Base-by-base conservation (phyloP, 1,140 invertebrate genomes). In the Elysia chlorotica region DNA sequence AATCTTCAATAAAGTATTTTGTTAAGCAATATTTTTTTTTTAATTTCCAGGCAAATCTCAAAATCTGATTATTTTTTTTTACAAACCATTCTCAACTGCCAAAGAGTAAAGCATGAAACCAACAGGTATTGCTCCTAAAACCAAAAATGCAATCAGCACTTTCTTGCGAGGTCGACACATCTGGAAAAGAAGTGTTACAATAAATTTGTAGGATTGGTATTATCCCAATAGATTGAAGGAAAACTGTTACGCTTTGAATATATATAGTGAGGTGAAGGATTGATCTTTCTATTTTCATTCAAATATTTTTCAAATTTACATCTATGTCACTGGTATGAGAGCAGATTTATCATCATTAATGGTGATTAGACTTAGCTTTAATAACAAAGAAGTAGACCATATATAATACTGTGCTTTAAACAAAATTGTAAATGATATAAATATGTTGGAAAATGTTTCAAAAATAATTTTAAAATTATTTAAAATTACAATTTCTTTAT, bases 111-210 rank as follows among this genome's bases (percentile, higher is more conserved):
- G 19, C 72, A 81, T 76, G 28, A 76, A 72, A 28, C 71, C 59
- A 10, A 81, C 75, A 23, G 78, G 78, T 41, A 81, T 33, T 23
- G 76, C 76, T 14, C 74, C 74, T 19, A 74, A 36, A 17, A 72
- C 65, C 28, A 81, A 31, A 37, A 80, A 66, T 35, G 78, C 33
- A 5, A 76, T 59, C 31, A 80, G 48, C 5, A 75, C 59, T 38
- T 77, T 78, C 75, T 79, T 81, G 36, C 74, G 71, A 38, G 76
- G 65, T 17, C 78, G 74, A 38, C 76, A 53, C 78, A 76, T 73
- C 67, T 71, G 36, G 17, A 71, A 71, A 36, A 57, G 21, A 35
- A 65, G 37, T 33, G 37, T n/a, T n/a, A n/a, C n/a, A n/a, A n/a
- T n/a, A n/a, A n/a, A n/a, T n/a, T n/a, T n/a, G n/a, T n/a, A n/a